phyloP scores from a whole-genome alignment of 2,113 vertebrate species.

The Ctenomys sociabilis region DNA sequence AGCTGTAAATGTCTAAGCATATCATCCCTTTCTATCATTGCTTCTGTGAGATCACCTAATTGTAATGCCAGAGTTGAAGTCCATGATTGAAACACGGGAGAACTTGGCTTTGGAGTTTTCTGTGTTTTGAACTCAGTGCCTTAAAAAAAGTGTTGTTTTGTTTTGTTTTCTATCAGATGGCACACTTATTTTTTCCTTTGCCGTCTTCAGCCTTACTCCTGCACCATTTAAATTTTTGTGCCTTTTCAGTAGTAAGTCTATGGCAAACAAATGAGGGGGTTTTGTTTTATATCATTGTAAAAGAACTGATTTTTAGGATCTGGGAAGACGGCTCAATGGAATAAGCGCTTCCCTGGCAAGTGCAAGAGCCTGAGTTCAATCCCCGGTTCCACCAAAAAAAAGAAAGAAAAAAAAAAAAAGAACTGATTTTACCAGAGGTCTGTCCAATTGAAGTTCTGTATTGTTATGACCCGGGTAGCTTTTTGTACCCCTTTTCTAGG shows the following conservation, averaged over 20 bases:
- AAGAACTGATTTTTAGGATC: no score
- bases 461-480: neutral
- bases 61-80: conserved; percentile 20
- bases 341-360: no score
- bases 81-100: conserved; percentile 10
- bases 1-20: neutral
- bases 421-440: conserved; percentile 17
- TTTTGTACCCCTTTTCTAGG: conserved; percentile 8
- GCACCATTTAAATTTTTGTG: conserved; percentile 1
- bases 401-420: no score
- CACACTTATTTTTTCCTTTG: neutral
- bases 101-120: conserved; percentile 7
- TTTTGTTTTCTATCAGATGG: conserved; percentile 2
- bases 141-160: conserved; percentile 16
- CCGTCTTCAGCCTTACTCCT: neutral
- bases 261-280: neutral
- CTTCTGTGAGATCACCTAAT: conserved; percentile 32
- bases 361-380: no score
- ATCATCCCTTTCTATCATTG: conserved; percentile 29
- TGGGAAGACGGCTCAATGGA: no score
- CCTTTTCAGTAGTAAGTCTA: conserved; percentile 12
- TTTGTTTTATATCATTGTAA: conserved; percentile 50
- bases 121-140: conserved; percentile 62
- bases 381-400: no score
- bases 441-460: neutral